Base-by-base conservation (phyloP, 2,797 vertebrate genomes). In the Denticeps clupeoides region DNA sequence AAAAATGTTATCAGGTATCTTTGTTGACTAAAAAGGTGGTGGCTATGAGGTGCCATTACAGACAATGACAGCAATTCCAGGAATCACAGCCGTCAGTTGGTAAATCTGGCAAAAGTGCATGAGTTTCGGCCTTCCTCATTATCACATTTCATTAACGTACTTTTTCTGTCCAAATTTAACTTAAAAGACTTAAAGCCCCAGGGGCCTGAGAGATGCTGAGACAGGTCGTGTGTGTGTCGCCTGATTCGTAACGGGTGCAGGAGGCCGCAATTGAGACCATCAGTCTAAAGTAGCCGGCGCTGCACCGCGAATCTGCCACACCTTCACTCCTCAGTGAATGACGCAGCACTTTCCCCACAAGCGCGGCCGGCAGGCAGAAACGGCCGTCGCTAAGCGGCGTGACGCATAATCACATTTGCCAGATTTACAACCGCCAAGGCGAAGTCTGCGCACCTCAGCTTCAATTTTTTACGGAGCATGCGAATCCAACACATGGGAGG, bases 361-460 rank as follows among this genome's bases (percentile, higher is more conserved):
- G 13, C 29, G 33, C 10, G 27, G 41, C 13, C 2, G 5, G 19
- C 40, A 5, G 19, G 42, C 23, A 0, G 38, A 49, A 29, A 56
- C 49, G 38, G 51, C 52, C 37, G 40, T 47, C 38, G 41, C 13
- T 47, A 55, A 60, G 16, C 46, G 41, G 32, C 65, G 54, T 40
- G 47, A 51, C 6, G 45, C 61, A 49, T 62, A 45, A 60, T 67
- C 55, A 28, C 55, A 60, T 69, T 48, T 66, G 45, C 47, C 62
- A 58, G 32, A 70, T 47, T 55, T 55, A 60, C 23, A 26, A 43
- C 18, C 4, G 25, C 8, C 16, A 43, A 45, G 43, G 58, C 51
- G 24, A 58, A 59, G 41, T 45, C 48, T 15, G 3, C 12, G 47
- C 21, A 3, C 26, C 38, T 44, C 38, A 15, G 26, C 45, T 21